phyloP scores from a whole-genome alignment of 2,888 invertebrate genomes.

The Glomeris marginata region DNA sequence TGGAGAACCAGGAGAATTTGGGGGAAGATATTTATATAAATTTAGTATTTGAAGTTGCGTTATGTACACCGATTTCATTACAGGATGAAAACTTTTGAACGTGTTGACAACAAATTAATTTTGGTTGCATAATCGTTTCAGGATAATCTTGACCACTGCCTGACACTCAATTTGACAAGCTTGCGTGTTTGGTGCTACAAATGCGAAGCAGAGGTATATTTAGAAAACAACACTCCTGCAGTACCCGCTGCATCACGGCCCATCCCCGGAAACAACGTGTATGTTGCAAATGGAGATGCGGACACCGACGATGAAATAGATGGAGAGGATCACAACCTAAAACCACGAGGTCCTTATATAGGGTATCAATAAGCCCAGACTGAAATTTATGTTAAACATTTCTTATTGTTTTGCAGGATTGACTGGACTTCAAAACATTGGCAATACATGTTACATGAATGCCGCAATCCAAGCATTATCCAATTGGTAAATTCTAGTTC shows the following conservation, averaged over 20 bases:
- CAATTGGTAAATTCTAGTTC: constrained; percentile 38
- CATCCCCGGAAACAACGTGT: constrained; percentile 14
- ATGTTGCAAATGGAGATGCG: constrained; percentile 22
- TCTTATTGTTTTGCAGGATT: no score
- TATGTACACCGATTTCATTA: no score
- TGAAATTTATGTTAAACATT: no score
- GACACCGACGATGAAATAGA: constrained; percentile 30
- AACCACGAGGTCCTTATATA: constrained; percentile 33
- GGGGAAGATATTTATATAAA: no score
- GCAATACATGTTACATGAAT: constrained; percentile 99
- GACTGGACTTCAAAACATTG: constrained; percentile 86
- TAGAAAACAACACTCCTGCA: constrained; percentile 32
- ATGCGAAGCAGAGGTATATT: constrained; percentile 67
- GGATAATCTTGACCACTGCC: constrained; percentile 42
- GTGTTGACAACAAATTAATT: no score
- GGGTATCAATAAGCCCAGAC: no score
- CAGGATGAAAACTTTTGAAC: no score
- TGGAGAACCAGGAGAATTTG: no score
- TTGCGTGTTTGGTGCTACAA: constrained; percentile 76
- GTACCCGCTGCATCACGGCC: constrained; percentile 18
- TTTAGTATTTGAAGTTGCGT: no score
- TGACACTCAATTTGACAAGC: constrained; percentile 72
- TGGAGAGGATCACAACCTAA: constrained; percentile 34
- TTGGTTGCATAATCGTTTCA: no score
- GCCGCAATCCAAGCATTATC: constrained; percentile 89